Evolutionary conservation across 2,888 invertebrate species (phyloP), one percentile per base, ranked within the genome.

Genomic region (Idaea aversata): DNA sequence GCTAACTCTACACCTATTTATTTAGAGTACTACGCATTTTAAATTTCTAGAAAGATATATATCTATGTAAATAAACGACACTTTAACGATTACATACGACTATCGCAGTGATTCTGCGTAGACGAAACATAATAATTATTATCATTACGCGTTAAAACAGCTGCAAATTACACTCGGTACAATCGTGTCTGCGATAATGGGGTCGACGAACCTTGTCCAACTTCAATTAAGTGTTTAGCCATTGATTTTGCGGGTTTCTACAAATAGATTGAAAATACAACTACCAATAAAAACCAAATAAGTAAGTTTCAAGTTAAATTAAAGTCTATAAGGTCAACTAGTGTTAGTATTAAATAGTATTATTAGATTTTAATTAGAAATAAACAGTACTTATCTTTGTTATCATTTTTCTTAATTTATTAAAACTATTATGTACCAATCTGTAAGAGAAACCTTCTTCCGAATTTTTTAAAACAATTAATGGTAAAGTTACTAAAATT

Each of bases 131-230:
- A 68, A 68, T 59, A 67, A 63, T 68, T 66, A 64, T 65, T 60
- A 70, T 67, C 61, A 57, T 62, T 60, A 61, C 57, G 59, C 59
- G 63, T 64, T 64, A 66, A 69, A 73, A 81, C 87, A 86, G 84
- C 85, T 86, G 85, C 74, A 73, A 80, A 82, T 79, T 67, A 81
- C 80, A 81, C 76, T 77, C 68, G 73, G 74, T 66, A 63, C 72
- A 71, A 76, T 77, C 71, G 77, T 75, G 80, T 82, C 79, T 77
- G 76, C 81, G 84, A 86, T 84, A 84, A 81, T 75, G 77, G 72
- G 85, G 83, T 84, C 85, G 72, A 72, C 71, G 86, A 83, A 83
- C 90, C 72, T 72, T 75, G 74, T 70, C 78, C 81, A 64, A 66
- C 65, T 70, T 68, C 68, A 71, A 71, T 70, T 72, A 63, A 66